A percentile compares a stretch with the other conserved stretches of the same genome.
Evolutionary conservation across 2,113 vertebrate species (phyloP).

Genomic region (Lagenorhynchus albirostris): DNA sequence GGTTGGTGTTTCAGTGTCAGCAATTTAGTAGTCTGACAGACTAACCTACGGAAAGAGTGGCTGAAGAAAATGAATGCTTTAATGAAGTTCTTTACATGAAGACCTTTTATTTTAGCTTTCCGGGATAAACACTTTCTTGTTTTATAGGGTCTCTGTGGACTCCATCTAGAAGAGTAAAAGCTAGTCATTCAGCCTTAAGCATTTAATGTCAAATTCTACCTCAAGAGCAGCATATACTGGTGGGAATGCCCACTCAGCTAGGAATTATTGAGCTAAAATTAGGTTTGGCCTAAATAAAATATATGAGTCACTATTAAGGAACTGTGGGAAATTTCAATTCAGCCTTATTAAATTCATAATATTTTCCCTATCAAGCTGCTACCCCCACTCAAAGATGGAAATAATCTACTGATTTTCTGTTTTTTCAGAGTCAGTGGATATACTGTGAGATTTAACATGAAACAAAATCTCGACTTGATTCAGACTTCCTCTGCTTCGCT

Average conservation of each 20-base stretch:
- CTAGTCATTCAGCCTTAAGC: neutral
- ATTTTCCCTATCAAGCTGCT: neutral
- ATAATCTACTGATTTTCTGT: neutral
- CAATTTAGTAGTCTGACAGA: neutral
- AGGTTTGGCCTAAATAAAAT: neutral
- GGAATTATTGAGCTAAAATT: neutral
- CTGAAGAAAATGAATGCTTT: slow-evolving; percentile 45
- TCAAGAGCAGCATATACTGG: neutral
- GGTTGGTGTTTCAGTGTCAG: neutral
- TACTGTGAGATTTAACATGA: neutral
- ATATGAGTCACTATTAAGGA: neutral
- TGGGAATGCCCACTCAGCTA: neutral
- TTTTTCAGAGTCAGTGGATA: neutral
- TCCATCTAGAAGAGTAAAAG: neutral
- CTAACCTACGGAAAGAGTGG: neutral
- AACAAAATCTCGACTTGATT: neutral
- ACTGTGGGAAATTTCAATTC: neutral
- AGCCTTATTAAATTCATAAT: neutral
- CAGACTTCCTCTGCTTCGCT: neutral
- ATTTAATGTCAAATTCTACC: neutral
- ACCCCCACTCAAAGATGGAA: neutral
- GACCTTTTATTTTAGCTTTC: slow-evolving; percentile 30
- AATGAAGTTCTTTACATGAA: slow-evolving; percentile 42
- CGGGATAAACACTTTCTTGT: neutral
- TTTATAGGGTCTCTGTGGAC: neutral